Evolutionary conservation across 2,888 invertebrate species (phyloP).

Genomic region (Meiosimyza platycephala): DNA sequence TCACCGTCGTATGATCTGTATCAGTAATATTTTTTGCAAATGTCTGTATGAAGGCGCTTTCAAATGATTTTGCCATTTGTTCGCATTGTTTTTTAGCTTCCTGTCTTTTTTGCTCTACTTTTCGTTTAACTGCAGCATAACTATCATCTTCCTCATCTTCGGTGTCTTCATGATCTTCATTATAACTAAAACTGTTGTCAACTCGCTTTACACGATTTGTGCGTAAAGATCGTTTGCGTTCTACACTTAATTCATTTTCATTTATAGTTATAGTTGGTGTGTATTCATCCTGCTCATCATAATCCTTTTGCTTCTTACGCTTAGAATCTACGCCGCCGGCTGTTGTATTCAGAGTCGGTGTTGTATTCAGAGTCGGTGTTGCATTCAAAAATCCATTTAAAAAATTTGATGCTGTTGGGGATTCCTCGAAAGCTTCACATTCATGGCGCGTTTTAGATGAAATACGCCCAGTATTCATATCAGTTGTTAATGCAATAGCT

Average conservation of each 20-base stretch:
- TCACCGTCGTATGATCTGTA: no score
- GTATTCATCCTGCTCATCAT: slow-evolving; percentile 35
- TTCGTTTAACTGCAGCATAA: slow-evolving; percentile 43
- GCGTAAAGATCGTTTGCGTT: slow-evolving; percentile 51
- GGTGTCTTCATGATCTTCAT: slow-evolving; percentile 51
- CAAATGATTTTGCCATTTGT: slow-evolving; percentile 48
- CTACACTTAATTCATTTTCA: slow-evolving; percentile 39
- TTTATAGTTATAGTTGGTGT: slow-evolving; percentile 33
- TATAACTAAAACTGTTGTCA: slow-evolving; percentile 52
- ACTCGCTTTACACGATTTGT: slow-evolving; percentile 51
- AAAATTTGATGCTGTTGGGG: slow-evolving; percentile 10
- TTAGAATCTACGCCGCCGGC: slow-evolving; percentile 10
- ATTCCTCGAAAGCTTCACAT: not conserved
- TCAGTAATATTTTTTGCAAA: slow-evolving; percentile 40
- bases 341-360: slow-evolving; percentile 22
- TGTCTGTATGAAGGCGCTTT: slow-evolving; percentile 47
- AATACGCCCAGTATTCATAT: slow-evolving; percentile 46
- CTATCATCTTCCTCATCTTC: slow-evolving; percentile 46
- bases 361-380: slow-evolving; percentile 23
- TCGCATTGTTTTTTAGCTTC: slow-evolving; percentile 46
- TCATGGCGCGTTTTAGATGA: slow-evolving; percentile 44
- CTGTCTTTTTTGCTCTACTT: slow-evolving; percentile 47
- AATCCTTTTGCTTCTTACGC: slow-evolving; percentile 34
- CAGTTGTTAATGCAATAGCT: slow-evolving; percentile 48
- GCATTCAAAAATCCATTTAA: not conserved